phyloP scores from a whole-genome alignment of 1,140 invertebrate genomes.

The Papilio helenus region DNA sequence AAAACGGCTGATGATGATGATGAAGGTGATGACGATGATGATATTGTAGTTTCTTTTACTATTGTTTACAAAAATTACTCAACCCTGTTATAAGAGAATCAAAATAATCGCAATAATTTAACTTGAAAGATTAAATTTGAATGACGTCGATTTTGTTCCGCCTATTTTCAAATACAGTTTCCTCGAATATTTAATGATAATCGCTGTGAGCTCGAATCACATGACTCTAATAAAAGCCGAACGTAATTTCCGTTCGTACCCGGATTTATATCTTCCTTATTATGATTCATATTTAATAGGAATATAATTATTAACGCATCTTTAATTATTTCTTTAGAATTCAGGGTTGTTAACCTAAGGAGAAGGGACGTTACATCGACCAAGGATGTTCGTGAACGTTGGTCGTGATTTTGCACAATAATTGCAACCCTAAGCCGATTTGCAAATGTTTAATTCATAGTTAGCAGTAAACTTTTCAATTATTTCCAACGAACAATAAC shows the following conservation, averaged over 20 bases:
- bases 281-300: slow-evolving; percentile 32
- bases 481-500: neutral
- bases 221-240: slow-evolving; percentile 30
- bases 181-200: slow-evolving; percentile 31
- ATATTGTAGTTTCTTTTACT: no score
- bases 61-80: no score
- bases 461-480: slow-evolving; percentile 33
- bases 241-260: slow-evolving; percentile 29
- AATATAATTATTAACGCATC: slow-evolving; percentile 19
- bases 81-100: neutral
- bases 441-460: slow-evolving; percentile 43
- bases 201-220: slow-evolving; percentile 1
- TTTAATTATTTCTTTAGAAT: slow-evolving; percentile 30
- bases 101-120: neutral
- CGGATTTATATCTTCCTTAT: slow-evolving; percentile 28
- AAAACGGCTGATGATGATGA: no score
- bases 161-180: slow-evolving; percentile 21
- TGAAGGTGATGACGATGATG: no score
- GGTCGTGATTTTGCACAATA: slow-evolving; percentile 57
- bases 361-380: slow-evolving; percentile 63
- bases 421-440: slow-evolving; percentile 52
- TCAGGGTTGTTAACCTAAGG: slow-evolving; percentile 58
- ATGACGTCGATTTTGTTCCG: slow-evolving; percentile 13
- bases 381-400: slow-evolving; percentile 65
- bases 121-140: neutral